Evolutionary conservation across 2,888 invertebrate genomes (phyloP).

Genomic region (Cataglyphis altisquamis): DNA sequence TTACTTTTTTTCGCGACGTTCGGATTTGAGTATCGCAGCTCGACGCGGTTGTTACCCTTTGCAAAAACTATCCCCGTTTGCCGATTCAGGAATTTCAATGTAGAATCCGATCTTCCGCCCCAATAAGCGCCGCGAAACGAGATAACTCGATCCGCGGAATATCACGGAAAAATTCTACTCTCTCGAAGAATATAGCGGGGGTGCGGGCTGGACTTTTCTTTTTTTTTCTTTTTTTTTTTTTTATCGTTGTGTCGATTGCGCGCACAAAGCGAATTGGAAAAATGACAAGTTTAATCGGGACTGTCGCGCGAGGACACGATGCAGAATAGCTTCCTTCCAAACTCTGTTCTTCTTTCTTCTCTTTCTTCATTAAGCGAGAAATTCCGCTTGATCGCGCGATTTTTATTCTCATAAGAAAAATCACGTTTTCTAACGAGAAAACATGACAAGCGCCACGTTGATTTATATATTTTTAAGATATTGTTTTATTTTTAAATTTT

Average conservation of each 20-base stretch:
- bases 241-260: constrained; percentile 31
- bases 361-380: neutral
- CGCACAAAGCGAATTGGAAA: constrained; percentile 42
- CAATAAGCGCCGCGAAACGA: constrained; percentile 54
- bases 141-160: constrained; percentile 51
- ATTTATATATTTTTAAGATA: neutral
- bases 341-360: neutral
- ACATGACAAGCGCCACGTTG: neutral
- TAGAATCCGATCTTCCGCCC: constrained; percentile 57
- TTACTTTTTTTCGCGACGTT: constrained; percentile 42
- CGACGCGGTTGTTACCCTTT: constrained; percentile 55
- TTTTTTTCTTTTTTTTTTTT: constrained; percentile 33
- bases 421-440: neutral
- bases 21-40: constrained; percentile 53
- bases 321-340: constrained; percentile 19
- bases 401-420: constrained; percentile 13
- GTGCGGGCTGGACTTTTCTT: neutral
- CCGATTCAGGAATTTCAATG: constrained; percentile 55
- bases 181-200: constrained; percentile 25
- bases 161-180: constrained; percentile 51
- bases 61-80: constrained; percentile 47
- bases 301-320: neutral
- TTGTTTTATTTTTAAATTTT: neutral
- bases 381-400: neutral
- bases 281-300: constrained; percentile 32